phyloP scores from a whole-genome alignment of 2,888 invertebrate species.

The Drosophila robusta region DNA sequence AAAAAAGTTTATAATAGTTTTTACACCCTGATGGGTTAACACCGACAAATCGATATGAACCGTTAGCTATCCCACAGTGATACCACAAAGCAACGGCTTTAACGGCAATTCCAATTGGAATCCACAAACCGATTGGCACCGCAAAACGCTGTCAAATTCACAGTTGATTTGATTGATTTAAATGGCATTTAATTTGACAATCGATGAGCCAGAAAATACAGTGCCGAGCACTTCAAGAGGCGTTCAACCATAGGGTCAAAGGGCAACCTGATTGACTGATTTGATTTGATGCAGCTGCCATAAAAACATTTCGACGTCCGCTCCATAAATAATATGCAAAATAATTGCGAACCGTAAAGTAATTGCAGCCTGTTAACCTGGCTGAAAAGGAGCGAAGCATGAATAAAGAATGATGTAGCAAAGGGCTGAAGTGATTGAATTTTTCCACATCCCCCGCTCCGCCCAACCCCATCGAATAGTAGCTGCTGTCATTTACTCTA shows the following conservation, averaged over 20 bases:
- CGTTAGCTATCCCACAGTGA: slow-evolving; percentile 29
- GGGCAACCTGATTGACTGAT: slow-evolving; percentile 47
- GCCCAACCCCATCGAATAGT: not conserved
- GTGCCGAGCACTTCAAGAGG: slow-evolving; percentile 33
- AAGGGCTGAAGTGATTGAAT: slow-evolving; percentile 26
- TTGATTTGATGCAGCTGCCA: slow-evolving; percentile 48
- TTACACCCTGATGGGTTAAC: slow-evolving; percentile 15
- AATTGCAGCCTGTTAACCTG: slow-evolving; percentile 31
- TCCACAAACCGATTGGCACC: slow-evolving; percentile 33
- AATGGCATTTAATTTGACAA: slow-evolving; percentile 66
- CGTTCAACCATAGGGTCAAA: slow-evolving; percentile 51
- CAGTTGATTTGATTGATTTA: slow-evolving; percentile 58
- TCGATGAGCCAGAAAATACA: slow-evolving; percentile 55
- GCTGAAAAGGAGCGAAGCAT: not conserved
- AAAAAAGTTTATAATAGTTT: not conserved
- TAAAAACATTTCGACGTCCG: slow-evolving; percentile 7
- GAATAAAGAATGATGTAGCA: slow-evolving; percentile 13
- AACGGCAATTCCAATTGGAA: slow-evolving; percentile 32
- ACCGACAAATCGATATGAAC: slow-evolving; percentile 22
- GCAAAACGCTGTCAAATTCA: slow-evolving; percentile 56
- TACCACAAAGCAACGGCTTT: slow-evolving; percentile 42
- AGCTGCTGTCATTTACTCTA: slow-evolving; percentile 19
- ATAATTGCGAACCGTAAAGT: slow-evolving; percentile 34
- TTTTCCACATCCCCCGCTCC: not conserved
- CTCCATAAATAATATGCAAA: slow-evolving; percentile 35